Base-by-base conservation (phyloP, 2,888 invertebrate species). In the Melikaiella ostensackeni region DNA sequence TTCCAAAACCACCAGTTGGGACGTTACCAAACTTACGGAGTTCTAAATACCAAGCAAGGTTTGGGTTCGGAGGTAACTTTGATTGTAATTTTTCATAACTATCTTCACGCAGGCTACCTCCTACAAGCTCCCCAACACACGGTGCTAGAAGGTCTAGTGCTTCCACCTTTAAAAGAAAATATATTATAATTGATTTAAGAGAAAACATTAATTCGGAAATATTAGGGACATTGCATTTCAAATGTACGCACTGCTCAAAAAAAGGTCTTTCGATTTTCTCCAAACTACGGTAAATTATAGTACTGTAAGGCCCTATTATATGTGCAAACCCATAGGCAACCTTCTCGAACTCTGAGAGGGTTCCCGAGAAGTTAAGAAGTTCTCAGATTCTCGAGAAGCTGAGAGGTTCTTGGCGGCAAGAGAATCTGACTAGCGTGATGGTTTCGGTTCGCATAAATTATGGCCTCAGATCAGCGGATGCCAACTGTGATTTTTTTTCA, bases 41-140 rank as follows among this genome's bases (percentile, higher is more conserved):
- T 70, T 99, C 97, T 76, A 98, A 92, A 91, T 99, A 99, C 99
- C 99, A 97, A 78, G 94, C 92, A 16, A 97, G 91, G 80, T 92
- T 89, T n/a, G 84, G 78, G 1, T 93, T 92, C 19, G 93, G 92
- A 0, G 96, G 95, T 62, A 96, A 89, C 89, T 94, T 95, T 1
- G 89, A 82, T 84, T 93, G 92, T 33, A 98, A 92, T 75, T 92
- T 93, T 0, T 94, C 92, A 80, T 94, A 95, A 91, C 95, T 91
- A 85, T 96, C 94, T 92, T 99, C 99, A 85, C 99, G 95, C 19
- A 99, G 93, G 92, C 98, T 97, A 1, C 99, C 99, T 7, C 99
- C 99, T 75, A 96, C 96, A 27, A 99, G 92, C 92, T 99, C 99
- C 0, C 99, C 99, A 27, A 99, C 96, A 55, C 93, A 93, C 3